Evolutionary conservation across 2,888 invertebrate genomes (phyloP), one percentile per base, ranked within the genome.

Genomic region (Cyclophora albipunctata): DNA sequence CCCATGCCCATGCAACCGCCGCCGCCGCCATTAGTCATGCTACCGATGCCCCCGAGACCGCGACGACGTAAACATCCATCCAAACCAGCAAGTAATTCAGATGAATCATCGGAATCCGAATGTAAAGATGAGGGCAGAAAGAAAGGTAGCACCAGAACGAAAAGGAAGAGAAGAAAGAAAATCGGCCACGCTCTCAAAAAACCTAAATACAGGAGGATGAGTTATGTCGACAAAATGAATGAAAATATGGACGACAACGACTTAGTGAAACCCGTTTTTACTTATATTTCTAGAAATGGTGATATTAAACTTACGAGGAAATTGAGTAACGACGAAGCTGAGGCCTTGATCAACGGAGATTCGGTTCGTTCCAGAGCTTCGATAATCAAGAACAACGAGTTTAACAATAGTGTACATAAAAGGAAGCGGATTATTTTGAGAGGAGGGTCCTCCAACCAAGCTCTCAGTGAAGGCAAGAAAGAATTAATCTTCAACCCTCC

Each of bases 401-500:
- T 52, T 0, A 50, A 54, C 5, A 59, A 59, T 5, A 63, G 48
- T 5, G 45, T 54, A 35, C 52, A 52, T 50, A 50, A 61, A 33
- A 50, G 46, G n/a, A 55, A 51, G 33, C 57, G 63, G 33, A 46
- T 70, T 4, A 7, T 63, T 20, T 40, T 75, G 6, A 61, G 62
- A 46, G 45, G 53, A 3, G 65, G 66, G 3, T 40, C 48, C 3
- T 46, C 59, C 3, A 61, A 59, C 40, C 69, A 68, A 1, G 40
- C 62, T 2, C 49, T 74, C 35, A 54, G 54, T 0, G 50, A 66
- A 44, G 78, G 77, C 2, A 71, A 64, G 40, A 82, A 80, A 50
- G 67, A 79, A 50, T 49, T 84, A 3, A 51, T 84, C 20, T 82
- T 84, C 50, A 72, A 61, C 43, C 72, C 83, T 3, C 68, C 76